These are phyloP conservation scores for Nemoura dubitans DNA, from an alignment of 2,888 invertebrate genomes.

Conservation along the genomic window DNA sequence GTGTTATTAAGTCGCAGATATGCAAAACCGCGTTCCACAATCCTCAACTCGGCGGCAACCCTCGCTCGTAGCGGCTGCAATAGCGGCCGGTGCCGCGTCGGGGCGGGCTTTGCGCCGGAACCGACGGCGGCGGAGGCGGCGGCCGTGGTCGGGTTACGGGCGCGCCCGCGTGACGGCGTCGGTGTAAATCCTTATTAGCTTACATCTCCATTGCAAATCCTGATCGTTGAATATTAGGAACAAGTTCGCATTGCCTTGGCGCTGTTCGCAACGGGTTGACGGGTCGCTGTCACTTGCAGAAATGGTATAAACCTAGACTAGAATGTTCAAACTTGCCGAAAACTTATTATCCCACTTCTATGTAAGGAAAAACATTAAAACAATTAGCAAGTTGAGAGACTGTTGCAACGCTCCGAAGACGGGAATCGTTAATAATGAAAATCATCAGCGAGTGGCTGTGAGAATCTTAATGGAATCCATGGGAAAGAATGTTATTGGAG, in stretches of 20 bases:
- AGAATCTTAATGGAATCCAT: neutral
- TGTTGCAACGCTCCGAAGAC: neutral
- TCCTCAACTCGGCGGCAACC: neutral
- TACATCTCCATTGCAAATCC: conserved; percentile 49
- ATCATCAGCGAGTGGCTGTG: neutral
- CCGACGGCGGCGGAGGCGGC: neutral
- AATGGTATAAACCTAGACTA: neutral
- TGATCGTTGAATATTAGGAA: conserved; percentile 47
- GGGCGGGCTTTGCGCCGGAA: neutral
- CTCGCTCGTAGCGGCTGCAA: neutral
- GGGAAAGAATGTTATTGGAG: neutral
- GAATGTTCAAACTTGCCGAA: conserved; percentile 15
- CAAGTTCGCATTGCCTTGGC: conserved; percentile 37
- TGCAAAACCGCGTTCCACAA: conserved; percentile 34
- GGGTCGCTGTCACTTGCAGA: conserved; percentile 26
- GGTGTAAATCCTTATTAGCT: conserved; percentile 43
- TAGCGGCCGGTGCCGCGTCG: neutral
- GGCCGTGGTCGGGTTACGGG: neutral
- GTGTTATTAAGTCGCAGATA: conserved; percentile 29
- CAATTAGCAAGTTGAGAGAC: conserved; percentile 19
- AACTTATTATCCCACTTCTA: conserved; percentile 1
- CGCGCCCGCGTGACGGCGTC: neutral
- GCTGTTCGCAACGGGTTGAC: conserved; percentile 15
- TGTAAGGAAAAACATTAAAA: conserved; percentile 24
- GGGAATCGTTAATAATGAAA: neutral